Evolutionary conservation across 2,888 invertebrate genomes (phyloP).

Genomic region (Parnassius mnemosyne): DNA sequence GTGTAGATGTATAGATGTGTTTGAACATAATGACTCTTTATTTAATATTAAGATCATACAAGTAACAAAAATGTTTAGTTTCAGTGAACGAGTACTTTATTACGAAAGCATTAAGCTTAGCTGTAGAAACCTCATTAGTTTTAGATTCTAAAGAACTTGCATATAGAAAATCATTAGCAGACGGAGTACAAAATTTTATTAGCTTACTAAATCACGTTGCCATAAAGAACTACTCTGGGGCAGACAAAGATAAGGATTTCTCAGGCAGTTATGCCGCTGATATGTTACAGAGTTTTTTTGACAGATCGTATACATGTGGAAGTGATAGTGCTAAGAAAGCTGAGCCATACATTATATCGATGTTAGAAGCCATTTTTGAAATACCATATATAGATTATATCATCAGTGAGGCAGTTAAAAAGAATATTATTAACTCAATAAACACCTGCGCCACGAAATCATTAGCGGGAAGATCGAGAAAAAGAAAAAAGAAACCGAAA

Average conservation of each 20-base stretch:
- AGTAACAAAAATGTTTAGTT: slow-evolving; percentile 1
- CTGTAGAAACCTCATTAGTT: not conserved
- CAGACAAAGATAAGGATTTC: not conserved
- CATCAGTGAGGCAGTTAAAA: slow-evolving; percentile 5
- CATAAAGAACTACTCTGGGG: not conserved
- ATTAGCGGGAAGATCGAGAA: not conserved
- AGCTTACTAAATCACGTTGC: not conserved
- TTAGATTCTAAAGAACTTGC: not conserved
- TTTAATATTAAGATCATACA: no score
- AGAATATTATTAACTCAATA: slow-evolving; percentile 2
- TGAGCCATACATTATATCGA: slow-evolving; percentile 2
- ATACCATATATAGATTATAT: slow-evolving; percentile 8
- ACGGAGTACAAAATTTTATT: slow-evolving; percentile 1
- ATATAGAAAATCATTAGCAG: not conserved
- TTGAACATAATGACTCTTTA: no score
- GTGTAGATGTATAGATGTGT: no score
- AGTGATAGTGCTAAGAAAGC: slow-evolving; percentile 3
- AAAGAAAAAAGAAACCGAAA: slow-evolving; percentile 6
- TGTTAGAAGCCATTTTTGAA: slow-evolving; percentile 9
- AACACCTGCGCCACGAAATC: slow-evolving; percentile 8
- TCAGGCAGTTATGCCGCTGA: not conserved
- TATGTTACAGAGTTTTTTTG: not conserved
- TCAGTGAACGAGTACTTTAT: slow-evolving; percentile 1
- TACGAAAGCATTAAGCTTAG: not conserved
- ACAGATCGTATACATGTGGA: slow-evolving; percentile 2